Evolutionary conservation across 2,113 vertebrate species (phyloP).

Genomic region (Oreochromis spilurus): DNA sequence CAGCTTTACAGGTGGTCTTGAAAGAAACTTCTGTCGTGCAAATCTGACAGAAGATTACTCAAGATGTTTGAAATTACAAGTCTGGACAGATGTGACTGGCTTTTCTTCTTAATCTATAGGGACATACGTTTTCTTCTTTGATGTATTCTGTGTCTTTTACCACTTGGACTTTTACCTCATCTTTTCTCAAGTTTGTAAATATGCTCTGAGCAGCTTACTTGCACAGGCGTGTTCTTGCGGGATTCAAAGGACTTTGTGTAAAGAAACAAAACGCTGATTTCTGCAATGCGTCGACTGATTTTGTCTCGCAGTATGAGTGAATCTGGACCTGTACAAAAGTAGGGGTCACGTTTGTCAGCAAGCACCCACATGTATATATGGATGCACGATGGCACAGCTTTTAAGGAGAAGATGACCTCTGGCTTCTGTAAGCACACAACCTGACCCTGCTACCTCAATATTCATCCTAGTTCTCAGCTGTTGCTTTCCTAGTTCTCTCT

Average conservation of each 20-base stretch:
- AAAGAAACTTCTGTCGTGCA: neutral
- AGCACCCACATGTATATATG: neutral
- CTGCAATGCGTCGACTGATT: conserved; percentile 16
- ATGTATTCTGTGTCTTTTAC: conserved; percentile 16
- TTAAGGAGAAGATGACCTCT: neutral
- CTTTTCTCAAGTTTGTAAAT: conserved; percentile 20
- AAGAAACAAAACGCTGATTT: neutral
- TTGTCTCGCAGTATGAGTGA: neutral
- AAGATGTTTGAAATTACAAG: conserved; percentile 17
- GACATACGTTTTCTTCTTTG: conserved; percentile 8
- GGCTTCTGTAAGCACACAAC: conserved; percentile 11
- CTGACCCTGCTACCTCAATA: conserved; percentile 14
- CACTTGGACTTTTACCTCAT: neutral
- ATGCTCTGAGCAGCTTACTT: conserved; percentile 13
- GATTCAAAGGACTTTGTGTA: conserved; percentile 21
- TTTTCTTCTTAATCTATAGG: neutral
- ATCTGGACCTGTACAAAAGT: conserved; percentile 13
- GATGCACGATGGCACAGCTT: neutral
- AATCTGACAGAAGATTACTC: conserved; percentile 33
- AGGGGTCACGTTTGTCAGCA: conserved; percentile 45
- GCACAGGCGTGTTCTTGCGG: conserved; percentile 33
- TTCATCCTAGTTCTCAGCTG: conserved; percentile 29
- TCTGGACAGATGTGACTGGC: neutral
- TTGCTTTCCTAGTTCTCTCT: conserved; percentile 27
- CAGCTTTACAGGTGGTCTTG: conserved; percentile 5